These are phyloP conservation scores for Kryptolebias marmoratus DNA, from an alignment of 2,113 vertebrate genomes.

Conservation along the genomic window DNA sequence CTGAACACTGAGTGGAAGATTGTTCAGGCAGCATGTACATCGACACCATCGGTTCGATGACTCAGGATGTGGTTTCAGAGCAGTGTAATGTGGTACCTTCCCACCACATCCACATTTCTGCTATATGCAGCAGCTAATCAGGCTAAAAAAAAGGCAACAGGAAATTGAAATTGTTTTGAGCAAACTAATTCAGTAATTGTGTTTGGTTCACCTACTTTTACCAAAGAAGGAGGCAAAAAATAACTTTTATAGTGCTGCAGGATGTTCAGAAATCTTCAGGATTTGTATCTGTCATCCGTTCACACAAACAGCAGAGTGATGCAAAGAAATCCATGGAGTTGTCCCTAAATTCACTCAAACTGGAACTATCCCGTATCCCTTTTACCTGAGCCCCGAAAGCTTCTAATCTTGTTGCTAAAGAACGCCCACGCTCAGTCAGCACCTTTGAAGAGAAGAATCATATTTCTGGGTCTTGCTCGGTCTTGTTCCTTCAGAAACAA, in stretches of 20 bases:
- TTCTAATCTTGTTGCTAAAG: too few relatives aligned
- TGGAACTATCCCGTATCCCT: too few relatives aligned
- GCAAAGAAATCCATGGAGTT: too few relatives aligned
- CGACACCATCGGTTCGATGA: constrained; percentile 34
- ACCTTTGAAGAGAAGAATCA: too few relatives aligned
- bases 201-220: not conserved
- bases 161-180: constrained; percentile 22
- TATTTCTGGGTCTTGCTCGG: too few relatives aligned
- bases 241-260: fast-evolving
- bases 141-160: constrained; percentile 36
- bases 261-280: not conserved
- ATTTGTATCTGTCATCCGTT: not conserved
- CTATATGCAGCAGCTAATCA: constrained; percentile 39
- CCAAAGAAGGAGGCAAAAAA: not conserved
- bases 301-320: too few relatives aligned
- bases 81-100: constrained; percentile 21
- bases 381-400: too few relatives aligned
- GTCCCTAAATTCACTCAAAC: too few relatives aligned
- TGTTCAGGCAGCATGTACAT: not conserved
- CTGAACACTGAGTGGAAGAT: constrained; percentile 36
- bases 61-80: constrained; percentile 66
- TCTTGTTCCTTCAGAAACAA: too few relatives aligned
- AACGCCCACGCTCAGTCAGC: too few relatives aligned
- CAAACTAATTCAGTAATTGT: not conserved
- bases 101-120: constrained; percentile 49